Percentiles rank a stretch among this genome's conserved stretches.
phyloP scores from a whole-genome alignment of 2,888 invertebrate genomes.

The Dicranocentrus wangi region DNA sequence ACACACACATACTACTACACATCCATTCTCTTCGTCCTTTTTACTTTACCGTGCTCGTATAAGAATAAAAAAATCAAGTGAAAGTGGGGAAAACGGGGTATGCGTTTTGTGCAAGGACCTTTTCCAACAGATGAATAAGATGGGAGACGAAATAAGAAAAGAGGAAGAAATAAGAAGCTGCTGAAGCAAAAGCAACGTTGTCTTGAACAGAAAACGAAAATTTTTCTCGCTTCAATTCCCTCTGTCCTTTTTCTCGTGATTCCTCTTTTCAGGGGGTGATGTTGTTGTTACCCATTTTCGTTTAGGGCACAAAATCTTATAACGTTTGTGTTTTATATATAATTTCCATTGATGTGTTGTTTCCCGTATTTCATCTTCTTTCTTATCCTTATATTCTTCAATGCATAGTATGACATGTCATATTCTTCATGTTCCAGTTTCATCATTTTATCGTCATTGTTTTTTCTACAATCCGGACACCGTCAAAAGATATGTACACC shows the following conservation, averaged over 20 bases:
- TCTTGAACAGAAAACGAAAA: conserved; percentile 72
- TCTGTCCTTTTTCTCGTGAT: conserved; percentile 60
- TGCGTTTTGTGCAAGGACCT: conserved; percentile 17
- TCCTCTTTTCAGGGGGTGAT: conserved; percentile 38
- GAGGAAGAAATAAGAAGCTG: conserved; percentile 59
- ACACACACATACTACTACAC: too few species aligned
- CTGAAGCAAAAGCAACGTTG: conserved; percentile 69
- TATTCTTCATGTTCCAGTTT: conserved; percentile 29
- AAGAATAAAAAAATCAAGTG: too few species aligned
- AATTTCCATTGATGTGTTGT: neutral
- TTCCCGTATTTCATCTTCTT: too few species aligned
- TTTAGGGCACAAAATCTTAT: too few species aligned
- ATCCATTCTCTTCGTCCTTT: too few species aligned
- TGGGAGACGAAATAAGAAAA: conserved; percentile 44
- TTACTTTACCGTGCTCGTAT: too few species aligned
- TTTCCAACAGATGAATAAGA: conserved; percentile 23
- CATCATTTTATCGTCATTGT: conserved; percentile 44
- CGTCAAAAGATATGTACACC: too few species aligned
- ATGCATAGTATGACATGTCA: neutral
- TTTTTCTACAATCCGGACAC: too few species aligned
- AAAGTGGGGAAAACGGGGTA: neutral
- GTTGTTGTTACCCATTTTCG: conserved; percentile 9
- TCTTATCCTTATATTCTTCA: neutral
- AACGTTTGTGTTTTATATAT: too few species aligned
- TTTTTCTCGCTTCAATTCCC: conserved; percentile 71